Base-by-base conservation (phyloP, 2,113 vertebrate genomes). In the Cebus imitator region DNA sequence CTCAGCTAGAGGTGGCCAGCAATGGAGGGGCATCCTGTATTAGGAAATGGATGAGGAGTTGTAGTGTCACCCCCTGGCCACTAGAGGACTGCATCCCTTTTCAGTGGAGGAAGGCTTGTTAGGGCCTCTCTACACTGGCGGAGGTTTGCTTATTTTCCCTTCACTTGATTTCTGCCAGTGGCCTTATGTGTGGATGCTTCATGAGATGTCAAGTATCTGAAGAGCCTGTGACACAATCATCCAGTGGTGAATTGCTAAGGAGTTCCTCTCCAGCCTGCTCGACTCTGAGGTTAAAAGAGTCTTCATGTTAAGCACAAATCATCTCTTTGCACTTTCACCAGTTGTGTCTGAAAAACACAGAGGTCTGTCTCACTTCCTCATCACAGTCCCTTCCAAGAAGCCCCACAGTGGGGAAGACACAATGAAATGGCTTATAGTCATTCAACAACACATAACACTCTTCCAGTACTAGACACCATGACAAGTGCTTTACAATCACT, bases 51-150 rank as follows among this genome's bases (percentile, higher is more conserved):
- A 21, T 4, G 13, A 96, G 70, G 35, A 76, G 55, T 68, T 73
- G 81, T 14, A 97, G 68, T 88, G 52, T 81, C 78, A 92, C 76
- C 84, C 81, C 91, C 90, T 37, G 72, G 91, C 93, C 85, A 88
- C 88, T 92, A 96, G 76, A 96, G 93, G 93, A 81, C 85, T 75
- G 86, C 23, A 64, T 83, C 78, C 79, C 75, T 8, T 91, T 70
- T 79, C 21, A 50, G 45, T 72, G n/a, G 87, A 73, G 78, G n/a
- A 93, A 52, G 93, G 45, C 37, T 8, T 8, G 57, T 35, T 55
- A 17, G 6, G 40, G n/a, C 14, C 20, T 73, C 55, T 86, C 90
- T 86, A n/a, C 16, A 1, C 10, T 5, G 27, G 23, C 32, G 37
- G 10, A 27, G 27, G 21, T 64, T 80, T 66, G 35, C 32, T 64